These are phyloP conservation scores for Threskiornis aethiopicus DNA, from an alignment of 2,797 vertebrate genomes.

Conservation along the genomic window DNA sequence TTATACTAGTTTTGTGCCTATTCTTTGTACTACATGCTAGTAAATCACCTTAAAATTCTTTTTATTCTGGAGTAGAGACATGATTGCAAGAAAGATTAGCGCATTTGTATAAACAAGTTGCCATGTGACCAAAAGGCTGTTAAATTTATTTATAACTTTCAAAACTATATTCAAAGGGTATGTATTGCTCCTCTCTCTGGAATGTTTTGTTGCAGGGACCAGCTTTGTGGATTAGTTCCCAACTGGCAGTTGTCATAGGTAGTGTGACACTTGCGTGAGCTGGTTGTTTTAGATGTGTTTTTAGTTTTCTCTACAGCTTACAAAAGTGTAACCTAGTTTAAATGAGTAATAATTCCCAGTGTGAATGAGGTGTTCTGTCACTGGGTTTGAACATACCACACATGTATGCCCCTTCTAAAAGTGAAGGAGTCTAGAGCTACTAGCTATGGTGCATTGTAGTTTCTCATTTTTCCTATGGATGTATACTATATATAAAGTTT, in stretches of 20 bases:
- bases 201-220: slow-evolving; percentile 22
- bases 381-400: background rate
- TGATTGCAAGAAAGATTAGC: background rate
- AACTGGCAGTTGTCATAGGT: background rate
- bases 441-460: background rate
- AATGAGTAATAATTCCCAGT: background rate
- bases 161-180: background rate
- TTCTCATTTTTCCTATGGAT: background rate
- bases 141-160: slow-evolving; percentile 32
- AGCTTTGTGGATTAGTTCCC: background rate
- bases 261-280: background rate
- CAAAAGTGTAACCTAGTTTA: background rate
- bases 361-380: background rate
- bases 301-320: background rate
- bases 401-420: background rate
- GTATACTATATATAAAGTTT: background rate
- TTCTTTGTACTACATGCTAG: background rate
- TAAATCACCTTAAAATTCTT: background rate
- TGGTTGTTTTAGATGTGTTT: background rate
- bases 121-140: background rate
- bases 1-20: background rate
- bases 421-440: background rate
- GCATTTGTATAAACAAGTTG: background rate
- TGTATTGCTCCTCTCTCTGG: background rate
- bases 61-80: background rate